phyloP scores from a whole-genome alignment of 2,888 invertebrate species.

The Cartodere bifasciata region DNA sequence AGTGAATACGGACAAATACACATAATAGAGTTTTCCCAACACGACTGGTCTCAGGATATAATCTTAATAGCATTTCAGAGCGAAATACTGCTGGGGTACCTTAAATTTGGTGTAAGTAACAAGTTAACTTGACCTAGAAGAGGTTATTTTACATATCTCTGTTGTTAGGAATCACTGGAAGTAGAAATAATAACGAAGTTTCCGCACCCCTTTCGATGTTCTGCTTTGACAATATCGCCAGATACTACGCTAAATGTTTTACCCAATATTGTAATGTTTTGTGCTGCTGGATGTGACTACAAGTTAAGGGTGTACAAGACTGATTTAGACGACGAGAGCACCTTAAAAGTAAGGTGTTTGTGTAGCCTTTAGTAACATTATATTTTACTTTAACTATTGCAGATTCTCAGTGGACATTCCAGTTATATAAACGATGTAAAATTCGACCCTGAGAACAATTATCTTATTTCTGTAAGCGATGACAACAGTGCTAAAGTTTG shows the following conservation, averaged over 20 bases:
- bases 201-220: conserved; percentile 41
- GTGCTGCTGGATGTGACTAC: conserved; percentile 43
- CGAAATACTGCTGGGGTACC: conserved; percentile 42
- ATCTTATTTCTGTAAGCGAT: conserved; percentile 63
- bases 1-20: conserved; percentile 39
- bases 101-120: conserved; percentile 43
- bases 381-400: conserved; percentile 9
- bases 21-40: conserved; percentile 46
- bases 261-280: conserved; percentile 44
- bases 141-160: conserved; percentile 8
- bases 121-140: conserved; percentile 6
- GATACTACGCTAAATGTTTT: conserved; percentile 45
- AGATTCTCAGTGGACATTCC: conserved; percentile 49
- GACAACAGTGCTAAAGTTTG: conserved; percentile 63
- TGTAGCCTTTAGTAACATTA: conserved; percentile 3
- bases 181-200: conserved; percentile 44
- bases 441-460: conserved; percentile 56
- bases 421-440: conserved; percentile 57
- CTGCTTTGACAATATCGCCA: conserved; percentile 47
- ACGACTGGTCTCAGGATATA: conserved; percentile 51
- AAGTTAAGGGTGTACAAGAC: conserved; percentile 43
- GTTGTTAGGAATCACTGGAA: conserved; percentile 36
- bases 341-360: conserved; percentile 33
- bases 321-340: conserved; percentile 38
- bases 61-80: conserved; percentile 45